Conservation (phyloP, 1,140 invertebrate genomes). For the Eriosoma lanigerum region DNA sequence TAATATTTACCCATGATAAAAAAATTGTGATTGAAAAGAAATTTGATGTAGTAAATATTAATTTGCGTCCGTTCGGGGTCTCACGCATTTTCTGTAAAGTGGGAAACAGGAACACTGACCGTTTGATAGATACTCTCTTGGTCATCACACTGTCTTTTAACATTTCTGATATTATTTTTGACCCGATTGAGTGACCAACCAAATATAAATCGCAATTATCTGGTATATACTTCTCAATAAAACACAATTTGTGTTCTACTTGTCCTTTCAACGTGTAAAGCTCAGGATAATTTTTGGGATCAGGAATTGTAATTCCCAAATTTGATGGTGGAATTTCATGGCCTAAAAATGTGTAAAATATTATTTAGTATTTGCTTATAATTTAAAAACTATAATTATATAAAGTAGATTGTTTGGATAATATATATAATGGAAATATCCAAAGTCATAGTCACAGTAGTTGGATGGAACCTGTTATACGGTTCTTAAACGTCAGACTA, state of each 20-base stretch:
- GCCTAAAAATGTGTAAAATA: constrained; percentile 59
- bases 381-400: no score
- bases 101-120: constrained; percentile 69
- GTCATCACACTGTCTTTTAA: constrained; percentile 61
- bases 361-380: no score
- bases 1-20: constrained; percentile 60
- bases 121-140: neutral
- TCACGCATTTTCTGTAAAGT: constrained; percentile 77
- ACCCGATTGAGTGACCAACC: constrained; percentile 83
- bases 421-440: no score
- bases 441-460: no score
- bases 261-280: constrained; percentile 73
- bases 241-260: constrained; percentile 76
- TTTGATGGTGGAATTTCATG: constrained; percentile 65
- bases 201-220: constrained; percentile 69
- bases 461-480: no score
- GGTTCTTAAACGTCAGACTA: no score
- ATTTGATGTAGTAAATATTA: constrained; percentile 57
- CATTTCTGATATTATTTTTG: constrained; percentile 76
- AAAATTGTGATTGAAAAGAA: constrained; percentile 63
- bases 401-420: no score
- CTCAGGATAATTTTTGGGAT: constrained; percentile 58
- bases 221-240: constrained; percentile 73
- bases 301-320: constrained; percentile 53
- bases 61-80: constrained; percentile 69